Base-by-base conservation (phyloP, 2,888 invertebrate genomes). In the Seladonia tumulorum region DNA sequence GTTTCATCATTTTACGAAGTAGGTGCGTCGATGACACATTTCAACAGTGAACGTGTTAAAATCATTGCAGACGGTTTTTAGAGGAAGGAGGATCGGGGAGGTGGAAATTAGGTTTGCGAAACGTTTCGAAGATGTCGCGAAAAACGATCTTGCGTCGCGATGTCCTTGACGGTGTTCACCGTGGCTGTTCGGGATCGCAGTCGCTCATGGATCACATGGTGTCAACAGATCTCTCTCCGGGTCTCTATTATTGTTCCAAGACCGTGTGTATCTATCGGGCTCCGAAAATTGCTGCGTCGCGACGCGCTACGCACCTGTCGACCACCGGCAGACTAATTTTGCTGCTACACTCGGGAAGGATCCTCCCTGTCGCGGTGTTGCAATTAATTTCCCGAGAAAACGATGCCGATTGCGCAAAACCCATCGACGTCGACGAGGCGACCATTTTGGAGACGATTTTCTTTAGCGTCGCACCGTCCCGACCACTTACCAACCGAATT, bases 201-300 rank as follows among this genome's bases (percentile, higher is more conserved):
- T 71, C 39, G 71, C 57, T 83, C 68, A 86, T 83, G 88, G 82
- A 85, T 82, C 88, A 63, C 81, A 88, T 79, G 76, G 70, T 86
- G 88, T 83, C 86, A 88, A 86, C 89, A 88, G 77, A 88, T 81
- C 74, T 49, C 47, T 68, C 35, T 49, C 49, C 53, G 76, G 39
- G 53, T 78, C 87, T 91, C 93, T 93, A 93, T 93, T 93, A 92
- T 93, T 92, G 92, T 92, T 91, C 89, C 89, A 83, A 90, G 91
- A 89, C 86, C 91, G 90, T 91, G 12, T 29, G 91, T 90, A 90
- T 91, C 83, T 76, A 78, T 82, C 77, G 74, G 74, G 47, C 81
- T 83, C 82, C 76, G 83, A 47, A 71, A 45, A 76, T 86, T 80
- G 88, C 88, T 83, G 82, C 82, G 79, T 47, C 84, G 81, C 82